Conservation (phyloP, 2,797 vertebrate species). For the Odontamblyopus lacepedii region DNA sequence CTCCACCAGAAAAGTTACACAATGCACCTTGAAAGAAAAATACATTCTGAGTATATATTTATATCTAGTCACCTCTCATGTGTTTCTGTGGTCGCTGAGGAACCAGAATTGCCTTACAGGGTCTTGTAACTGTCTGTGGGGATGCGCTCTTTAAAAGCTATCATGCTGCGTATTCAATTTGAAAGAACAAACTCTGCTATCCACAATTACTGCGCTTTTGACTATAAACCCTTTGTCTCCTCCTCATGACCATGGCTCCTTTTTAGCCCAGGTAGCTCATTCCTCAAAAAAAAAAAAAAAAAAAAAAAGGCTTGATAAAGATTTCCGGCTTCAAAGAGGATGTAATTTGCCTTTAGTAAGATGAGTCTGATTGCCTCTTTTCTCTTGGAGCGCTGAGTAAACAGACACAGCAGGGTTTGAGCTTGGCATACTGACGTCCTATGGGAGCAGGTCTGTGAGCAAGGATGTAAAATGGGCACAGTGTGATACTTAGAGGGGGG, state of each 20-base stretch:
- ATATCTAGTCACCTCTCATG: not conserved
- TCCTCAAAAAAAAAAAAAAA: slow-evolving; percentile 13
- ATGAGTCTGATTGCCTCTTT: slow-evolving; percentile 65
- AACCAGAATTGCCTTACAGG: slow-evolving; percentile 28
- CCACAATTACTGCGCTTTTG: slow-evolving; percentile 14
- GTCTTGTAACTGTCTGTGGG: slow-evolving; percentile 31
- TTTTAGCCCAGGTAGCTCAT: slow-evolving; percentile 27
- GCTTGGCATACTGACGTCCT: slow-evolving; percentile 66
- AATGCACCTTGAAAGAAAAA: not conserved
- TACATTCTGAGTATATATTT: not conserved
- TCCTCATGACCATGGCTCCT: not conserved
- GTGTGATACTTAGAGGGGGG: slow-evolving; percentile 54
- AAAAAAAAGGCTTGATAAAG: slow-evolving; percentile 25
- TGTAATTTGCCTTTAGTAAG: slow-evolving; percentile 52
- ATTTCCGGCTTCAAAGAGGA: slow-evolving; percentile 53
- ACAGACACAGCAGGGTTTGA: slow-evolving; percentile 65
- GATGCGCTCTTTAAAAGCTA: slow-evolving; percentile 30
- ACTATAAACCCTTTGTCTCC: slow-evolving; percentile 24
- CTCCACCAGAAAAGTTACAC: too few species aligned
- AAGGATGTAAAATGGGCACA: slow-evolving; percentile 68
- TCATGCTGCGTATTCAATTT: slow-evolving; percentile 32
- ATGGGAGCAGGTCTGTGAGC: slow-evolving; percentile 60
- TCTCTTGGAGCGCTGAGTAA: slow-evolving; percentile 56
- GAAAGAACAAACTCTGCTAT: slow-evolving; percentile 30
- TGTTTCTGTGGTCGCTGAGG: slow-evolving; percentile 22